These are phyloP conservation scores for Gasteruption jaculator DNA, from an alignment of 2,888 invertebrate species.

Conservation along the genomic window DNA sequence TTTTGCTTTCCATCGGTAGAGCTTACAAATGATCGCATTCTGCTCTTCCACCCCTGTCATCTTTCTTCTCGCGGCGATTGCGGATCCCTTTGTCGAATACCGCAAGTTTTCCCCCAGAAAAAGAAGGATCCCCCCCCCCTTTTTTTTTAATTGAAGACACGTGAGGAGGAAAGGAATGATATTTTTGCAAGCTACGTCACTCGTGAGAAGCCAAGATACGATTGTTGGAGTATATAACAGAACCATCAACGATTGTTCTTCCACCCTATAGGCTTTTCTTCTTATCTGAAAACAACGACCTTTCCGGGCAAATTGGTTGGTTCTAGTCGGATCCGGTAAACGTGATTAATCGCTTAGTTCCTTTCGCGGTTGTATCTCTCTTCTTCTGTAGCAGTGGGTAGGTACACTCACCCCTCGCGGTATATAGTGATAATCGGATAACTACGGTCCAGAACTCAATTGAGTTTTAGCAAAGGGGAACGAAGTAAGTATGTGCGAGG, in stretches of 20 bases:
- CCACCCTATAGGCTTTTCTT: no score
- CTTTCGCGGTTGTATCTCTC: slow-evolving; percentile 28
- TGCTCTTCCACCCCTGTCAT: no score
- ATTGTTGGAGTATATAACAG: slow-evolving; percentile 35
- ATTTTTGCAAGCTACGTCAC: no score
- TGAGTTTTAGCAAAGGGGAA: slow-evolving; percentile 25
- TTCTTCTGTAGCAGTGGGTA: slow-evolving; percentile 1
- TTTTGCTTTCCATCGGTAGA: no score
- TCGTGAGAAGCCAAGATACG: slow-evolving; percentile 28
- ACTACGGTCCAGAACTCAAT: slow-evolving; percentile 39
- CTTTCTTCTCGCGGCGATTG: no score
- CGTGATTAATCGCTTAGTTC: slow-evolving; percentile 41
- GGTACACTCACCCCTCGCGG: slow-evolving; percentile 13
- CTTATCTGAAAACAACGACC: slow-evolving; percentile 43
- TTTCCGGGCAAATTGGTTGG: slow-evolving; percentile 43
- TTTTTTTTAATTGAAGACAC: no score
- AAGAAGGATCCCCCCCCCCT: no score
- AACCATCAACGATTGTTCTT: no score
- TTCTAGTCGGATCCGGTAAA: slow-evolving; percentile 32
- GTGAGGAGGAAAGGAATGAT: no score
- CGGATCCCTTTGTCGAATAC: no score
- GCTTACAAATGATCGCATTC: no score
- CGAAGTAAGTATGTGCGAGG: not conserved
- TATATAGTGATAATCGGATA: slow-evolving; percentile 40
- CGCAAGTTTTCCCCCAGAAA: no score